Conservation (phyloP, 2,797 vertebrate species). For the Nannoperca australis region DNA sequence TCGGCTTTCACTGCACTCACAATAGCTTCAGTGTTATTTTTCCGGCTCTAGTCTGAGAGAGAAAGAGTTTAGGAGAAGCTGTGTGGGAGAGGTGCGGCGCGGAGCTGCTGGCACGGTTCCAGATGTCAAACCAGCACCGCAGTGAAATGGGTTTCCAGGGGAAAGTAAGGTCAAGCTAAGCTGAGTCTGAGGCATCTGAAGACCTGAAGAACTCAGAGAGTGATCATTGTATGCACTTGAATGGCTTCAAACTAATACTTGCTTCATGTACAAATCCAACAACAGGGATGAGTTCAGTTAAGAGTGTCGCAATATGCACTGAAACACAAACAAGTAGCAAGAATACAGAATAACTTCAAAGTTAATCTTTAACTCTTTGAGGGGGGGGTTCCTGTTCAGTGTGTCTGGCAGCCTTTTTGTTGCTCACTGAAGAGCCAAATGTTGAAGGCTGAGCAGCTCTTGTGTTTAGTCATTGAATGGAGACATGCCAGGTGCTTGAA, state of each 20-base stretch:
- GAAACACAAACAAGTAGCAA: slow-evolving; percentile 27
- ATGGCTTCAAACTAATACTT: slow-evolving; percentile 19
- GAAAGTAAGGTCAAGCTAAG: slow-evolving; percentile 74
- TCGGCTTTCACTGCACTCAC: slow-evolving; percentile 51
- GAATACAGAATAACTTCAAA: not conserved
- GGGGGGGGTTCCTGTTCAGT: slow-evolving; percentile 38
- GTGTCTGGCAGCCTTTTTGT: slow-evolving; percentile 4
- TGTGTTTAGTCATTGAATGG: slow-evolving; percentile 57
- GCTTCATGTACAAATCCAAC: slow-evolving; percentile 6
- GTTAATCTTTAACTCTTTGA: slow-evolving; percentile 49
- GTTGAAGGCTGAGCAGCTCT: slow-evolving; percentile 61
- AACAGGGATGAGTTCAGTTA: not conserved
- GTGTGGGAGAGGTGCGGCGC: slow-evolving; percentile 64
- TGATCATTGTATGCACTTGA: slow-evolving; percentile 6
- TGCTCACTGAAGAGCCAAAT: slow-evolving; percentile 8
- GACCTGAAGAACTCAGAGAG: slow-evolving; percentile 41
- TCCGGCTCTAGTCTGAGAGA: slow-evolving; percentile 26
- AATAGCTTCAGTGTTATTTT: slow-evolving; percentile 65
- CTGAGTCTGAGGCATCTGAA: slow-evolving; percentile 38
- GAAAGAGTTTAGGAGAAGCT: slow-evolving; percentile 45
- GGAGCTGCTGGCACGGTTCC: slow-evolving; percentile 60
- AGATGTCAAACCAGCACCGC: slow-evolving; percentile 68
- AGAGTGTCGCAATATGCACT: not conserved
- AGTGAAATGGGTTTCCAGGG: slow-evolving; percentile 64
- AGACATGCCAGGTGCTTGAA: slow-evolving; percentile 49